These are phyloP conservation scores for Eupithecia pulchellata DNA, from an alignment of 2,888 invertebrate species.

Conservation along the genomic window DNA sequence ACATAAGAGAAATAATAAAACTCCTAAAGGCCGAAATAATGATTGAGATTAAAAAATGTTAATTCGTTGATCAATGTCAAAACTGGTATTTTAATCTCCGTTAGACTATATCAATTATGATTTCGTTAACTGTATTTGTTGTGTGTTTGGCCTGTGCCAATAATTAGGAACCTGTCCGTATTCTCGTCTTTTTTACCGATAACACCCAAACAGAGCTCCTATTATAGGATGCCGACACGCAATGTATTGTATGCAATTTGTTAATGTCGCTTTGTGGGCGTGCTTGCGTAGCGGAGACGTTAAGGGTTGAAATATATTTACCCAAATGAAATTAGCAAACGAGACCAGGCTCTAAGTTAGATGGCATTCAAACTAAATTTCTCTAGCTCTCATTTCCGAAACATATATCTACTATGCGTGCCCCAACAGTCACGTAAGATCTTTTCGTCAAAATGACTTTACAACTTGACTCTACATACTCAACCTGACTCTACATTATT, in stretches of 20 bases:
- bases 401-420: too few relatives aligned
- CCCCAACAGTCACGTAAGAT: too few relatives aligned
- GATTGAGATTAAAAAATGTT: too few relatives aligned
- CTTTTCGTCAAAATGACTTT: conserved; percentile 5
- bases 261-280: conserved; percentile 19
- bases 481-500: neutral
- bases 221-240: conserved; percentile 1
- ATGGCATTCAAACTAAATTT: neutral
- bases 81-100: too few relatives aligned
- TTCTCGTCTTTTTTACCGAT: neutral
- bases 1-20: too few relatives aligned
- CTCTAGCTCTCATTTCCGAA: neutral
- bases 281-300: conserved; percentile 11
- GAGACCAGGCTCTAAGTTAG: neutral
- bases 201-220: conserved; percentile 1
- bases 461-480: conserved; percentile 4
- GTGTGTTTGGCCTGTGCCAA: neutral
- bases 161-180: neutral
- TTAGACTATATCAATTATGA: too few relatives aligned
- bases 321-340: neutral
- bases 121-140: too few relatives aligned
- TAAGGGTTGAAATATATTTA: conserved; percentile 8
- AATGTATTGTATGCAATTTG: conserved; percentile 26
- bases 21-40: too few relatives aligned
- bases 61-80: too few relatives aligned